Percentiles rank a stretch among this genome's conserved stretches.
Evolutionary conservation across 2,113 vertebrate species (phyloP).

Genomic region (Hippolais icterina): DNA sequence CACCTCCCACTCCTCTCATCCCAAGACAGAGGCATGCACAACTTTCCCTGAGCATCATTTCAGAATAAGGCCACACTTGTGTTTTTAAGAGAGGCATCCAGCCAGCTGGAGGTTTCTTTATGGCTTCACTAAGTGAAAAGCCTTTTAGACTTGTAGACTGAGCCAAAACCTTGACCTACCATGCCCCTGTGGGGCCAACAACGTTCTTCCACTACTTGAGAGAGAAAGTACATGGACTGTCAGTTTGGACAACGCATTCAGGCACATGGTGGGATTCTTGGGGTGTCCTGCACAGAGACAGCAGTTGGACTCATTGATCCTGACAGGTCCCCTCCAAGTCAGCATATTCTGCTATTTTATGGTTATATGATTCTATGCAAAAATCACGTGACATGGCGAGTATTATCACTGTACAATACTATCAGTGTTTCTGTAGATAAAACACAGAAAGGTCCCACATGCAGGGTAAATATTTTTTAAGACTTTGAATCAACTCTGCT

Average conservation of each 20-base stretch:
- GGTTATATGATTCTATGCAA: background rate
- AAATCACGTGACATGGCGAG: background rate
- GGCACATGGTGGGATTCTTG: background rate
- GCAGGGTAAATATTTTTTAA: background rate
- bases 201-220: background rate
- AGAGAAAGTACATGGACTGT: background rate
- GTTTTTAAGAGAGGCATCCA: slow-evolving; percentile 25
- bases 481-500: background rate
- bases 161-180: slow-evolving; percentile 19
- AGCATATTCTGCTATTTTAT: background rate
- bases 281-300: background rate
- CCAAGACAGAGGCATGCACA: background rate
- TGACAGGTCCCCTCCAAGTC: background rate
- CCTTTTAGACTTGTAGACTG: background rate
- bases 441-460: background rate
- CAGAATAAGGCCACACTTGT: background rate
- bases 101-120: slow-evolving; percentile 31
- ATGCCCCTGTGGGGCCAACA: background rate
- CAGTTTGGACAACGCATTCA: background rate
- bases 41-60: background rate
- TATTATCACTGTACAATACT: background rate
- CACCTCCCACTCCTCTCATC: background rate
- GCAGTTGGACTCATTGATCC: background rate
- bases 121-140: slow-evolving; percentile 3
- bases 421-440: background rate